Evolutionary conservation across 2,888 invertebrate species (phyloP).

Genomic region (Stenodema calcarata): DNA sequence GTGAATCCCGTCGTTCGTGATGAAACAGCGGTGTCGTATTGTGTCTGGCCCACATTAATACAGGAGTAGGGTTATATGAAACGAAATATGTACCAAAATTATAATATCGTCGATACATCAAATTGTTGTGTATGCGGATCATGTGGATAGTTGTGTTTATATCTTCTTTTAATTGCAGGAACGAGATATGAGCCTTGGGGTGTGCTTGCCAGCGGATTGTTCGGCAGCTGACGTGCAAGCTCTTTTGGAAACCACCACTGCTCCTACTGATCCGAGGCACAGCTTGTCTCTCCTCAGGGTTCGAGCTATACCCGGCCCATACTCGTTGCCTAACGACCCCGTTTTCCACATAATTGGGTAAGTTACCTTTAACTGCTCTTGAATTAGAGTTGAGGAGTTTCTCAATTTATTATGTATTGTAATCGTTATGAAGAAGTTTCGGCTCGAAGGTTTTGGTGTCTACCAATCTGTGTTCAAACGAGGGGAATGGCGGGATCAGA

Average conservation of each 20-base stretch:
- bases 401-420: too few relatives aligned
- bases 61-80: too few relatives aligned
- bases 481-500: neutral
- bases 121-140: too few relatives aligned
- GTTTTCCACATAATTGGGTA: conserved; percentile 75
- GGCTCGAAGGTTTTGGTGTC: neutral
- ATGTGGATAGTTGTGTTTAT: too few relatives aligned
- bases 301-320: conserved; percentile 74
- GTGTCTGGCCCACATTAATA: neutral
- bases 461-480: neutral
- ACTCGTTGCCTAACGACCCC: conserved; percentile 69
- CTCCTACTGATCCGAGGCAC: conserved; percentile 57
- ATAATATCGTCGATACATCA: too few relatives aligned
- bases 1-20: too few relatives aligned
- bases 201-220: conserved; percentile 78
- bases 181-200: conserved; percentile 75
- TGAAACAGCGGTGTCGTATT: neutral
- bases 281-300: conserved; percentile 67
- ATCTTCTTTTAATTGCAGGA: conserved; percentile 31
- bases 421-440: too few relatives aligned
- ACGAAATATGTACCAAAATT: too few relatives aligned
- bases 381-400: too few relatives aligned
- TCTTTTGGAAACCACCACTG: conserved; percentile 62
- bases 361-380: conserved; percentile 59
- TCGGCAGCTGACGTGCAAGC: conserved; percentile 68